Evolutionary conservation across 2,113 vertebrate species (phyloP).

Genomic region (Coptodon rendalli): DNA sequence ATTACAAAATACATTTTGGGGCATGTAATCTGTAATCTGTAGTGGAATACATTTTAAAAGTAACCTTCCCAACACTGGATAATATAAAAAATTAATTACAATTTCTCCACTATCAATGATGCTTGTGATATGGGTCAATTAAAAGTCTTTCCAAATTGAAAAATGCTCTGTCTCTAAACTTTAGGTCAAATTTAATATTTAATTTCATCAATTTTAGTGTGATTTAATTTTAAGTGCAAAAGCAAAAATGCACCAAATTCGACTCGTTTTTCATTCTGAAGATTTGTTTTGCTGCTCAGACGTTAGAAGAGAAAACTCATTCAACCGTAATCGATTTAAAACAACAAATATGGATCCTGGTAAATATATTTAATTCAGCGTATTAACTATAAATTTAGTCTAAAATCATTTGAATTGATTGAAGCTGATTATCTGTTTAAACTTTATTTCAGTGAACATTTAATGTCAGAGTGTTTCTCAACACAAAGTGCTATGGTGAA

Average conservation of each 20-base stretch:
- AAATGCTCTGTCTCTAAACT: not conserved
- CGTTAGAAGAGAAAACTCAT: not conserved
- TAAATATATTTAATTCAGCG: too few relatives aligned
- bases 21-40: not conserved
- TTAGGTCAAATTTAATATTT: not conserved
- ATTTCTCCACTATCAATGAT: not conserved
- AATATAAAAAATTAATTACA: not conserved
- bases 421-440: not conserved
- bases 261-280: not conserved
- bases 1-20: not conserved
- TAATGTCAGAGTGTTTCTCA: conserved; percentile 16
- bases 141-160: not conserved
- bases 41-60: not conserved
- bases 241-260: not conserved
- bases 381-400: not conserved
- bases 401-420: not conserved
- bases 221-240: not conserved
- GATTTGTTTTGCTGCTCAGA: not conserved
- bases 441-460: not conserved
- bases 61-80: not conserved
- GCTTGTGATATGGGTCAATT: not conserved
- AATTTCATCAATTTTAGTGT: not conserved
- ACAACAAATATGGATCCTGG: not conserved
- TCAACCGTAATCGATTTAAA: not conserved
- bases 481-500: conserved; percentile 29